phyloP scores from a whole-genome alignment of 2,113 vertebrate genomes.

The Rhinogobius similis region DNA sequence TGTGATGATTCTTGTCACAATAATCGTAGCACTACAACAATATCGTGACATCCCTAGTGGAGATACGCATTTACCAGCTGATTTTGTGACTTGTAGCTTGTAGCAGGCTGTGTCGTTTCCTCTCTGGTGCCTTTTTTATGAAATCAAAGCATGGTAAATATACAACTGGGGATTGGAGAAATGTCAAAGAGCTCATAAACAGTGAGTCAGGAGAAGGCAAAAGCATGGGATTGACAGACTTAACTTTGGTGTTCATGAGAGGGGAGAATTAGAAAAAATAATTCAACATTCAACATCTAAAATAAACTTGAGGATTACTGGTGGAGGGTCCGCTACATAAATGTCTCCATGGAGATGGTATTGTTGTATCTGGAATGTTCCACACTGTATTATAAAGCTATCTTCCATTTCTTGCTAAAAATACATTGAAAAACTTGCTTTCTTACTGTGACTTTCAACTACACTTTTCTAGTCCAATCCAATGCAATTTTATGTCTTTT shows the following conservation, averaged over 20 bases:
- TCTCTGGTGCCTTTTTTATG: slow-evolving; percentile 9
- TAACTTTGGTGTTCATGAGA: neutral
- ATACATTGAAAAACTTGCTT: no score
- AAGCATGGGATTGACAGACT: neutral
- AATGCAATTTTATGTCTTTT: no score
- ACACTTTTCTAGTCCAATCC: no score
- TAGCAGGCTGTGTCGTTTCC: slow-evolving; percentile 7
- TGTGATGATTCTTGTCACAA: no score
- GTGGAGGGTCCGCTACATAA: neutral
- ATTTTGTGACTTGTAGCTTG: slow-evolving; percentile 5
- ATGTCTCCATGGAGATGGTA: neutral
- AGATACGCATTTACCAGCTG: slow-evolving; percentile 32
- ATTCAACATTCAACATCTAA: neutral
- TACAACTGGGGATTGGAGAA: slow-evolving; percentile 13
- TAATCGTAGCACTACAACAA: no score
- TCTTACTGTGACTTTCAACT: no score
- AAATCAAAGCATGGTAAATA: neutral
- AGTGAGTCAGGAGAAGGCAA: slow-evolving; percentile 21
- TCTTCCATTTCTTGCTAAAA: no score
- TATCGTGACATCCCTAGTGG: no score
- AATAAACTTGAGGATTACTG: neutral
- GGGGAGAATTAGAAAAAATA: neutral
- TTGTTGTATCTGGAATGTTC: no score
- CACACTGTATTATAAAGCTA: neutral
- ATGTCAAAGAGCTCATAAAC: neutral